These are phyloP conservation scores for Neomorphus geoffroyi DNA, from an alignment of 2,797 vertebrate species.

Conservation along the genomic window DNA sequence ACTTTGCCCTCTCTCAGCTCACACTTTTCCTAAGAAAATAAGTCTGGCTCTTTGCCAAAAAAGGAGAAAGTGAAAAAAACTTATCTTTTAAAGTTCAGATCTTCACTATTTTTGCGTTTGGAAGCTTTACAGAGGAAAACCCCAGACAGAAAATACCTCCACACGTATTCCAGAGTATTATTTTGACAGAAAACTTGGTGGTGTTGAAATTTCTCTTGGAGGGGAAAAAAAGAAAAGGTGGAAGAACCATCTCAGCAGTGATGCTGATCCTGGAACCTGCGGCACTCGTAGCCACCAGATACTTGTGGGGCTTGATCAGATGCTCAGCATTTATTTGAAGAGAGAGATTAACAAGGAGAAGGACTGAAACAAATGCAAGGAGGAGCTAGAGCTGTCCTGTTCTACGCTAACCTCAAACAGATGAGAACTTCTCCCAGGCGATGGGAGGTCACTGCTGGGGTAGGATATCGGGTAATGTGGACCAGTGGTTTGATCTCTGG, in stretches of 20 bases:
- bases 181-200: background rate
- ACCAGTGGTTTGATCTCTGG: background rate
- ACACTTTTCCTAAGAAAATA: background rate
- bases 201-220: background rate
- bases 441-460: background rate
- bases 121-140: background rate
- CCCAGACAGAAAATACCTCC: background rate
- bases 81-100: background rate
- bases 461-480: background rate
- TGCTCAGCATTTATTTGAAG: background rate
- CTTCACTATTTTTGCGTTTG: fast-evolving
- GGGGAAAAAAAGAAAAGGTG: fast-evolving
- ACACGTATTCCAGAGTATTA: background rate
- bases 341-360: background rate
- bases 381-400: background rate
- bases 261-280: background rate
- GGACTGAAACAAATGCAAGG: background rate
- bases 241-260: background rate
- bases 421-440: background rate
- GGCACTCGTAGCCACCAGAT: background rate
- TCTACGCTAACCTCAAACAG: background rate
- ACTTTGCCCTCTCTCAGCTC: background rate
- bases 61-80: background rate
- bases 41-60: background rate
- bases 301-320: fast-evolving